Evolutionary conservation across 2,888 invertebrate species (phyloP).

Genomic region (Tanytarsus gracilentus): DNA sequence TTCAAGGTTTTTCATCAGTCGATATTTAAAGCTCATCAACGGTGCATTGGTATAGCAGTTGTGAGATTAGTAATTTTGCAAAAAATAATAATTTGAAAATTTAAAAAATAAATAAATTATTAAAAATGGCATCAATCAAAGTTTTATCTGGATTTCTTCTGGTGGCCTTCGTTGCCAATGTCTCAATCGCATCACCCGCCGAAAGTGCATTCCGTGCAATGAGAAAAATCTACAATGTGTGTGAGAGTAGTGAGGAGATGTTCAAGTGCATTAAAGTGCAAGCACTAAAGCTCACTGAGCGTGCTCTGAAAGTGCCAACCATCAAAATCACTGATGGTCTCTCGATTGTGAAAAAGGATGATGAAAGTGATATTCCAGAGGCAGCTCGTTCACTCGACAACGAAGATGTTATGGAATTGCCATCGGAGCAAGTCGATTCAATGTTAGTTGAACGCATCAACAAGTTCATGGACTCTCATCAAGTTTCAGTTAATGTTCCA

Average conservation of each 20-base stretch:
- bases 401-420: constrained; percentile 51
- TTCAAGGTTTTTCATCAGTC: constrained; percentile 25
- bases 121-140: constrained; percentile 21
- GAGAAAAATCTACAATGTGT: constrained; percentile 44
- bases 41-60: constrained; percentile 14
- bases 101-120: constrained; percentile 15
- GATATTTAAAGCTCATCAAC: constrained; percentile 16
- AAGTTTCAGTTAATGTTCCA: constrained; percentile 48
- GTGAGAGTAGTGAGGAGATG: constrained; percentile 54
- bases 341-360: constrained; percentile 47
- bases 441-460: constrained; percentile 49
- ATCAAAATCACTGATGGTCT: constrained; percentile 56
- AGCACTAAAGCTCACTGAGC: constrained; percentile 55
- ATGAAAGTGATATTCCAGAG: constrained; percentile 36
- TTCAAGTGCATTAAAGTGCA: constrained; percentile 64
- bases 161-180: constrained; percentile 29
- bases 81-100: neutral
- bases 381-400: constrained; percentile 44
- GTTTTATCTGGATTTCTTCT: constrained; percentile 30
- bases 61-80: neutral
- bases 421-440: constrained; percentile 52
- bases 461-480: constrained; percentile 53
- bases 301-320: constrained; percentile 53
- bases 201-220: constrained; percentile 35
- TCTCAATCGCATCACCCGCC: constrained; percentile 38